Conservation (phyloP, 2,888 invertebrate species). For the Euproctis similis region DNA sequence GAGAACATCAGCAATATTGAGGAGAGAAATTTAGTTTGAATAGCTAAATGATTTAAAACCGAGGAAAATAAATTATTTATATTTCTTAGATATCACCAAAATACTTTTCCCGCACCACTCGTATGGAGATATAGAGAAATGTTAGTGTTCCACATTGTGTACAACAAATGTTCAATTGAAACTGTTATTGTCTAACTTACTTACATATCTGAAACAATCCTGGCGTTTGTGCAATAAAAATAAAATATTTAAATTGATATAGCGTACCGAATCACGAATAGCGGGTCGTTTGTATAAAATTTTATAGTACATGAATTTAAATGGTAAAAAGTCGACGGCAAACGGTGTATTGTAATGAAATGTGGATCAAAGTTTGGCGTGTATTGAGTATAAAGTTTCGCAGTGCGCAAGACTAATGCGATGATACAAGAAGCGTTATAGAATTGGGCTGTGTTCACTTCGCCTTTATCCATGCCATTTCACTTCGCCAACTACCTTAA, state of each 20-base stretch:
- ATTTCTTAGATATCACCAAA: too few species aligned
- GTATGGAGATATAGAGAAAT: too few species aligned
- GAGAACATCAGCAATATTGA: too few species aligned
- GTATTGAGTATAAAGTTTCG: slow-evolving; percentile 34
- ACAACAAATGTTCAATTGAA: too few species aligned
- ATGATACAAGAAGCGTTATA: slow-evolving; percentile 55
- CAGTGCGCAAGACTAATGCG: slow-evolving; percentile 45
- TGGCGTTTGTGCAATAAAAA: slow-evolving; percentile 18
- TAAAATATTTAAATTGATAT: slow-evolving; percentile 35
- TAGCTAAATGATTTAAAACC: too few species aligned
- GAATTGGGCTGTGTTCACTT: slow-evolving; percentile 54
- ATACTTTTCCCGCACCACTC: too few species aligned
- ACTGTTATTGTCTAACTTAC: too few species aligned
- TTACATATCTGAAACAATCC: too few species aligned
- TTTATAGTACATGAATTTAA: slow-evolving; percentile 30
- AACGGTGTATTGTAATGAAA: slow-evolving; percentile 44
- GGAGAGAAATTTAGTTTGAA: too few species aligned
- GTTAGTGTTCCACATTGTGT: too few species aligned
- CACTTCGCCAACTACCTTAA: slow-evolving; percentile 67
- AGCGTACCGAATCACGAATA: slow-evolving; percentile 23
- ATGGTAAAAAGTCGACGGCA: slow-evolving; percentile 29
- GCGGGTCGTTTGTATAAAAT: slow-evolving; percentile 27
- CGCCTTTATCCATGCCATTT: slow-evolving; percentile 64
- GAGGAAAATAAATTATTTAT: too few species aligned
- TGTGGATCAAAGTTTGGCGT: slow-evolving; percentile 46